Evolutionary conservation across 37 sponge, comb jelly and placozoan species (phyloP).

Genomic region (Petrosia ficiformis): DNA sequence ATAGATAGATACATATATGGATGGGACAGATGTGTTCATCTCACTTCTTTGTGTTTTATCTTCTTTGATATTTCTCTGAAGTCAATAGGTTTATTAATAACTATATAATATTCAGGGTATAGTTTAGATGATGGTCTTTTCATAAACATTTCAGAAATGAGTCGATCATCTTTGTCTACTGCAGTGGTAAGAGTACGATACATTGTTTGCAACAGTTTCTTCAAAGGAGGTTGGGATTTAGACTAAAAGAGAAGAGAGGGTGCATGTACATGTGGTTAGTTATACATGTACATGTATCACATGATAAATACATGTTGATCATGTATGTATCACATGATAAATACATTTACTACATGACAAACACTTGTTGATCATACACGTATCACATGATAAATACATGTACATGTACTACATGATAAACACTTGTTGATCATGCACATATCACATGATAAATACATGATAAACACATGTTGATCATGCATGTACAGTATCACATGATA

Average conservation of each 20-base stretch:
- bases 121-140: conserved; percentile 57
- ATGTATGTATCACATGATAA: not conserved
- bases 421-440: too few species aligned
- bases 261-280: too few species aligned
- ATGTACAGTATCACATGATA: too few species aligned
- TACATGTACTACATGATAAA: too few species aligned
- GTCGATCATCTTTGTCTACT: conserved; percentile 44
- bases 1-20: not conserved
- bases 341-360: too few species aligned
- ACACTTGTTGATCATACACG: too few species aligned
- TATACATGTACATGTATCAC: not conserved
- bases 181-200: conserved; percentile 26
- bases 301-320: conserved; percentile 2
- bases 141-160: conserved; percentile 65
- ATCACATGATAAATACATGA: too few species aligned
- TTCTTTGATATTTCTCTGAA: conserved; percentile 61
- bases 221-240: conserved; percentile 33
- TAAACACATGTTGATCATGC: too few species aligned
- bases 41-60: conserved; percentile 22
- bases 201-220: conserved; percentile 36
- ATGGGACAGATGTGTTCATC: not conserved
- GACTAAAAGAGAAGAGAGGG: conserved; percentile 15
- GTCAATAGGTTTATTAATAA: conserved; percentile 76
- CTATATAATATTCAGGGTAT: conserved; percentile 80
- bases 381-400: too few species aligned